Percentiles rank a stretch among this genome's conserved stretches.
Conservation (phyloP, 2,888 invertebrate species). For the Drosophila acutilabella region DNA sequence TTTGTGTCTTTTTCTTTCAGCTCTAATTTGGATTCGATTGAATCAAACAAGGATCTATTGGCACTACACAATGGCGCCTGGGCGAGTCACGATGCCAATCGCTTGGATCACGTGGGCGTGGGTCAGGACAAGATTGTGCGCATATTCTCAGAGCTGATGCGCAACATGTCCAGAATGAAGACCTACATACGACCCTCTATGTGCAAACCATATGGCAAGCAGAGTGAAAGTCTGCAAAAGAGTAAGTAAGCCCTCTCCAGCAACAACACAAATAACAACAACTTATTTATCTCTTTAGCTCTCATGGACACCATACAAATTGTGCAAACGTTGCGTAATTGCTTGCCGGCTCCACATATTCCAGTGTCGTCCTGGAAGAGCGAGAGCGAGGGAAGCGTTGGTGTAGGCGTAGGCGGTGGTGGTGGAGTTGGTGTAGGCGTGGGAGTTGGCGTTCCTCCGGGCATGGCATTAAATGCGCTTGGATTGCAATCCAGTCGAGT, state of each 20-base stretch:
- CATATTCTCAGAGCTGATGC: slow-evolving; percentile 94
- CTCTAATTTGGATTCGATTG: slow-evolving; percentile 84
- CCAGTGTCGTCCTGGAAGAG: slow-evolving; percentile 96
- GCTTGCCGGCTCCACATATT: slow-evolving; percentile 94
- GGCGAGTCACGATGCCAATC: slow-evolving; percentile 81
- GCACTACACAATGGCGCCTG: slow-evolving; percentile 90
- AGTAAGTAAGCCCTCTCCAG: slow-evolving; percentile 86
- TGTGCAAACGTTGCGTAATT: slow-evolving; percentile 93
- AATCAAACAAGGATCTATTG: slow-evolving; percentile 88
- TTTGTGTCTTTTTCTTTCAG: slow-evolving; percentile 47
- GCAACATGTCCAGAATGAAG: slow-evolving; percentile 95
- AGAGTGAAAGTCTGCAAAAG: slow-evolving; percentile 94
- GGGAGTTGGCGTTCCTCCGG: slow-evolving; percentile 50
- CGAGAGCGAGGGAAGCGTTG: slow-evolving; percentile 86
- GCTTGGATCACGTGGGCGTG: slow-evolving; percentile 85
- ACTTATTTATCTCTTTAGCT: slow-evolving; percentile 85
- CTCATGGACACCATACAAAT: slow-evolving; percentile 94
- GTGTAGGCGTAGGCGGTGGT: slow-evolving; percentile 43
- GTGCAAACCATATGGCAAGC: slow-evolving; percentile 96
- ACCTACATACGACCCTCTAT: slow-evolving; percentile 94
- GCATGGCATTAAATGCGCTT: slow-evolving; percentile 59
- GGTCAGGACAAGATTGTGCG: slow-evolving; percentile 95
- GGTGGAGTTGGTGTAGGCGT: slow-evolving; percentile 44
- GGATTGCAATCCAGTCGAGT: slow-evolving; percentile 65
- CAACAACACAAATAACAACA: not conserved